Percentiles rank a stretch among this genome's conserved stretches.
Conservation (phyloP, 2,113 vertebrate species). For the Mobula birostris region DNA sequence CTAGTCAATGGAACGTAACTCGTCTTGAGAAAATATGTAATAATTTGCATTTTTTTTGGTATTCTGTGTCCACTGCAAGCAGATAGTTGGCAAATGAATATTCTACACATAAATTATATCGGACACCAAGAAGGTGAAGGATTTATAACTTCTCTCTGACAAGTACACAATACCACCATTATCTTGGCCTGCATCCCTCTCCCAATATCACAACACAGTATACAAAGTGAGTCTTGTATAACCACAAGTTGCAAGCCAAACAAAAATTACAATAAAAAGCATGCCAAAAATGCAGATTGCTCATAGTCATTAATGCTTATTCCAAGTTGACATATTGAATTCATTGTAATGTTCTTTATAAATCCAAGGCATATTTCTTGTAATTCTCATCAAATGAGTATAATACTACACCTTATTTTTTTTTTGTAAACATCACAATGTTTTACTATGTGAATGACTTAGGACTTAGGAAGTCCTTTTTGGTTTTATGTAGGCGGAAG, state of each 20-base stretch:
- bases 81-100: neutral
- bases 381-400: neutral
- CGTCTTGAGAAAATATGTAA: neutral
- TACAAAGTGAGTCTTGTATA: neutral
- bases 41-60: neutral
- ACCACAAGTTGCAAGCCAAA: neutral
- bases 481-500: too few relatives aligned
- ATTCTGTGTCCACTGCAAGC: neutral
- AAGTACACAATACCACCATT: neutral
- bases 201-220: neutral
- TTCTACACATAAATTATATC: neutral
- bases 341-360: neutral
- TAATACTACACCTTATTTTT: neutral
- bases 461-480: too few relatives aligned
- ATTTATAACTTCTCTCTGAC: neutral
- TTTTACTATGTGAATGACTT: neutral
- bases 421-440: neutral
- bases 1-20: neutral
- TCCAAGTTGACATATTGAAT: neutral
- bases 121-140: neutral
- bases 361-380: neutral
- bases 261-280: neutral
- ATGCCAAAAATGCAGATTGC: neutral
- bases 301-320: neutral
- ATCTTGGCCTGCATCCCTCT: neutral